These are phyloP conservation scores for Stomorhina lunata DNA, from an alignment of 2,888 invertebrate genomes.

Conservation along the genomic window DNA sequence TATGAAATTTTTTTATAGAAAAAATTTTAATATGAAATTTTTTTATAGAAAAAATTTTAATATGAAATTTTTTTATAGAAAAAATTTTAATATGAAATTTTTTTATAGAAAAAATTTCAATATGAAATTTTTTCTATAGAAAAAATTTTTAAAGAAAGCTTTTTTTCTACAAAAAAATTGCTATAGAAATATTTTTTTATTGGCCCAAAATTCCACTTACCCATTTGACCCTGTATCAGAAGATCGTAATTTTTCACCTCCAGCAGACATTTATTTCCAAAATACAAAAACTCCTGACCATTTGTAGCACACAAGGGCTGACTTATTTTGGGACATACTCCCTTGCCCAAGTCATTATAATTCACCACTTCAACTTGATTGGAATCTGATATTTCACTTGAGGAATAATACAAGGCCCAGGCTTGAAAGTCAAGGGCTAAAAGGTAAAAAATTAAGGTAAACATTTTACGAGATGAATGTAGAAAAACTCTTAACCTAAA, in stretches of 20 bases:
- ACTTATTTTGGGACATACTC: slow-evolving; percentile 32
- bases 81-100: too few species aligned
- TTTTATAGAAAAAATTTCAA: too few species aligned
- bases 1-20: too few species aligned
- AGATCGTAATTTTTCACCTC: slow-evolving; percentile 59
- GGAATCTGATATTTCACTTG: background rate
- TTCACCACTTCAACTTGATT: slow-evolving; percentile 1
- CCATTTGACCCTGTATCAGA: slow-evolving; percentile 35
- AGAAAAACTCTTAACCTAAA: slow-evolving; percentile 1
- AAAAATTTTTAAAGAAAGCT: background rate
- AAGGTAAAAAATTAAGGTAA: slow-evolving; percentile 8
- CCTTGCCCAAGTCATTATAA: background rate
- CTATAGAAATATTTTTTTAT: background rate
- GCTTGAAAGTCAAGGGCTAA: slow-evolving; percentile 18
- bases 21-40: too few species aligned
- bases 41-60: too few species aligned
- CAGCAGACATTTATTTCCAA: slow-evolving; percentile 63
- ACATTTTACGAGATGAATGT: background rate
- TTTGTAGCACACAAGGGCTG: slow-evolving; percentile 65
- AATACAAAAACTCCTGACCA: slow-evolving; percentile 54
- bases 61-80: too few species aligned
- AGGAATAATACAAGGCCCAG: background rate
- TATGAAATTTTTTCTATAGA: background rate
- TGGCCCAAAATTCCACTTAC: slow-evolving; percentile 41
- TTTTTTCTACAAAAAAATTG: background rate